Base-by-base conservation (phyloP, 2,113 vertebrate species). In the Plecturocebus donacophilus region DNA sequence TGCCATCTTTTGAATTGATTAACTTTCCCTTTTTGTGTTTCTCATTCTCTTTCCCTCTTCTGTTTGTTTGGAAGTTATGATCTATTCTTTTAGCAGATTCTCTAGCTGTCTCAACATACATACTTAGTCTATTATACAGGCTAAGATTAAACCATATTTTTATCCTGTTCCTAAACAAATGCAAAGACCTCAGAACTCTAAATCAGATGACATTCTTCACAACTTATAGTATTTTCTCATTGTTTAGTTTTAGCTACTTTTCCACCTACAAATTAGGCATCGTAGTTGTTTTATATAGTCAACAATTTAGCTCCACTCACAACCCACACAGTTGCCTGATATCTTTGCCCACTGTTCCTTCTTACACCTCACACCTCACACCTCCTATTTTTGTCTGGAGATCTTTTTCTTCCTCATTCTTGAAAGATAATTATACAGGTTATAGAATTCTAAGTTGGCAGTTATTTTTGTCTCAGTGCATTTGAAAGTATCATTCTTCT, bases 371-470 rank as follows among this genome's bases (percentile, higher is more conserved):
- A 38, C 14, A 61, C 73, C 86, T 89, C 61, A 83, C 61, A 32
- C 32, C 35, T 58, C 52, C 64, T 87, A 32, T 76, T 52, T 93
- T 91, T 94, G 86, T 47, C 56, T 32, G 77, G 71, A 87, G 54
- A 75, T 47, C 32, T 77, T 94, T 91, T 85, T 91, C 52, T 89
- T 95, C 54, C 49, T 95, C 49, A 19, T 90, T 93, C 79, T 89
- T 92, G 75, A 95, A 90, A 93, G 73, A n/a, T 89, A 89, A 79
- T 86, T 66, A 86, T 52, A 66, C 40, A 88, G 71, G 66, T 49
- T 68, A 27, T 42, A 79, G 87, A 80, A 90, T 87, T 86, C 83
- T 42, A 79, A 49, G 27, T 17, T 92, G 87, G 64, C 52, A 35
- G 56, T 84, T 83, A 42, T 79, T 92, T 97, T 75, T 87, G 52